Base-by-base conservation (phyloP, 1,140 invertebrate genomes). In the Drosophila ficusphila region DNA sequence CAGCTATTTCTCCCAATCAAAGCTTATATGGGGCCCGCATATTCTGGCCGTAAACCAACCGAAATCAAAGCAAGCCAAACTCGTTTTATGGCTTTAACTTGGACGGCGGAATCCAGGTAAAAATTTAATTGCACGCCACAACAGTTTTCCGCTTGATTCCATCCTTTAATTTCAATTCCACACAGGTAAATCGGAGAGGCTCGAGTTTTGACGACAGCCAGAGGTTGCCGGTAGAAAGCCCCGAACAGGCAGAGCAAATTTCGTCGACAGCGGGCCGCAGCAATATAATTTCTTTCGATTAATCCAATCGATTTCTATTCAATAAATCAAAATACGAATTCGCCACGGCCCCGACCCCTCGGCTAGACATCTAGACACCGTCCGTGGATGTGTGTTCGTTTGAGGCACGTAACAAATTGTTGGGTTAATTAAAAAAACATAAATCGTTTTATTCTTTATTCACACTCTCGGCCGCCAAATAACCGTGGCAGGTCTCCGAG, bases 401-500 rank as follows among this genome's bases (percentile, higher is more conserved):
- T 89, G 86, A 89, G 76, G 81, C 78, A 86, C 89, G 89, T 90
- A 90, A 90, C 89, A 90, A 90, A 90, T 90, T 89, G 89, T 75
- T 79, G 71, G 89, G 89, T 90, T 90, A 90, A 90, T 90, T 90
- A 90, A 90, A 90, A 90, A 90, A 90, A 78, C 89, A 90, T 90
- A 90, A 90, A 90, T 90, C 82, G 89, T 90, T 90, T 81, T 74
- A 85, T 79, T 88, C 86, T 71, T 67, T 56, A 67, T 74, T 60
- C 42, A 34, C 42, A 69, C 51, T 34, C 53, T 14, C 39, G 4
- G 34, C 27, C 12, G 16, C 64, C 64, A 73, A 82, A 70, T 16
- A 77, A 77, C 65, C 57, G 72, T 79, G 67, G 52, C 61, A 73
- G 65, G 33, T 54, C 42, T 67, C 54, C 65, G 76, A 83, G 56